A percentile compares a stretch with the other conserved stretches of the same genome.
Evolutionary conservation across 2,888 invertebrate genomes (phyloP).

Genomic region (Actias luna): DNA sequence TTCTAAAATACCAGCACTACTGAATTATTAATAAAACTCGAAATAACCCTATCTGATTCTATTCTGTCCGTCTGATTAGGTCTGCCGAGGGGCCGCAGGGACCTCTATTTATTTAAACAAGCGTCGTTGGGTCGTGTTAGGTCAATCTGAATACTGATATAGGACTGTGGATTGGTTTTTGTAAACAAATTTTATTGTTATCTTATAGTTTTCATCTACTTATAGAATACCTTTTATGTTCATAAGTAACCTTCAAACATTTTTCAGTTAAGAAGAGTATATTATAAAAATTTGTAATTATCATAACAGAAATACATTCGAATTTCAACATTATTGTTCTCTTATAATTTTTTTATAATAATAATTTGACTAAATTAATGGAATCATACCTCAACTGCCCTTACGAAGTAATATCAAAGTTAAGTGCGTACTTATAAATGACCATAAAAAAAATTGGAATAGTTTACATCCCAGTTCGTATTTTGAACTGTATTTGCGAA

Average conservation of each 20-base stretch:
- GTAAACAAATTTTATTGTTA: not conserved
- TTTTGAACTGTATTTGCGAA: no score
- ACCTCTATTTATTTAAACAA: conserved; percentile 12
- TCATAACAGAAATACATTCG: no score
- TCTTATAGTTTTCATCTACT: not conserved
- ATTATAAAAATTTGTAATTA: no score
- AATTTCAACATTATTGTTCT: no score
- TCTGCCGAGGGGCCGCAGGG: not conserved
- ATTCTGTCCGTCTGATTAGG: conserved; percentile 7
- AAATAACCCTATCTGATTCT: conserved; percentile 2
- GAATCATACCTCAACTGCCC: no score
- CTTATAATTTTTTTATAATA: no score
- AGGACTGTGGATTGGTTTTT: not conserved
- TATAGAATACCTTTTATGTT: not conserved
- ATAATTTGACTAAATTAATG: no score
- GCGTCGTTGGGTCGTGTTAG: conserved; percentile 7
- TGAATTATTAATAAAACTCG: conserved; percentile 1
- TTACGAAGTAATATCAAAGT: no score
- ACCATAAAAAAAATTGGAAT: no score
- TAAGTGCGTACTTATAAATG: no score
- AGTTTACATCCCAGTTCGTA: no score
- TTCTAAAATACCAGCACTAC: not conserved
- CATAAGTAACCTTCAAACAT: not conserved
- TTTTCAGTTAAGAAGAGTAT: no score
- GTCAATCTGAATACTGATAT: conserved; percentile 4